Percentiles rank a stretch among this genome's conserved stretches.
Conservation (phyloP, 2,113 vertebrate species). For the Anguilla rostrata region DNA sequence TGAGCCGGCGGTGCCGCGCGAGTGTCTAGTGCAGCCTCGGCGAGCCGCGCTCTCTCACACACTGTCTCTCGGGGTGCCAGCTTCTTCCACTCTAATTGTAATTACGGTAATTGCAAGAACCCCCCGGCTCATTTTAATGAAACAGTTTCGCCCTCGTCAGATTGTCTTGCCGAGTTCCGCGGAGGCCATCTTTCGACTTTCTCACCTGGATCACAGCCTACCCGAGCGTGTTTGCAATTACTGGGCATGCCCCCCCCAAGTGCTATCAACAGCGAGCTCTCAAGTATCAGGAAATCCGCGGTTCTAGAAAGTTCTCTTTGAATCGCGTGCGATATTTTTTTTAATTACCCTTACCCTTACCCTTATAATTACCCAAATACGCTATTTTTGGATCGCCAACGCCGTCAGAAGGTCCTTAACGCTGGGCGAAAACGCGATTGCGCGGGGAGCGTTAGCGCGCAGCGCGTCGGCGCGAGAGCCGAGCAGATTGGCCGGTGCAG, state of each 20-base stretch:
- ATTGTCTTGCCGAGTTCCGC: constrained; percentile 8
- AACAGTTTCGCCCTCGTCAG: background rate
- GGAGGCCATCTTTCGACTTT: background rate
- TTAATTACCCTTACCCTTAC: constrained; percentile 66
- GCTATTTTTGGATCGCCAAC: constrained; percentile 63
- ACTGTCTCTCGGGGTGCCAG: background rate
- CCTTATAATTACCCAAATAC: no score
- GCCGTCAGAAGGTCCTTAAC: constrained; percentile 66
- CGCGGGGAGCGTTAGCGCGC: constrained; percentile 72
- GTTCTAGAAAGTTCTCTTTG: constrained; percentile 34
- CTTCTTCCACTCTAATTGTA: constrained; percentile 1
- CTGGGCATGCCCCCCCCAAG: background rate
- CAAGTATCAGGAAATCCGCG: background rate
- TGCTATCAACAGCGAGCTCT: constrained; percentile 14
- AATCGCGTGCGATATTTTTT: constrained; percentile 45
- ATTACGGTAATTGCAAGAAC: constrained; percentile 20
- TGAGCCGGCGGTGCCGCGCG: background rate
- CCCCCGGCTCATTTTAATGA: constrained; percentile 23
- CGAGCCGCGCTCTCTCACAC: background rate
- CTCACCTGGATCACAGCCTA: constrained; percentile 7
- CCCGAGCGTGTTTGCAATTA: background rate
- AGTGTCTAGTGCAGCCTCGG: background rate
- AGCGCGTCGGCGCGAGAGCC: constrained; percentile 73
- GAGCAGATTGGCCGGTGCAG: constrained; percentile 79
- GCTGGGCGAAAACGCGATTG: constrained; percentile 60